Base-by-base conservation (phyloP, 2,113 vertebrate species). In the Cyphomyrus plagiostoma region DNA sequence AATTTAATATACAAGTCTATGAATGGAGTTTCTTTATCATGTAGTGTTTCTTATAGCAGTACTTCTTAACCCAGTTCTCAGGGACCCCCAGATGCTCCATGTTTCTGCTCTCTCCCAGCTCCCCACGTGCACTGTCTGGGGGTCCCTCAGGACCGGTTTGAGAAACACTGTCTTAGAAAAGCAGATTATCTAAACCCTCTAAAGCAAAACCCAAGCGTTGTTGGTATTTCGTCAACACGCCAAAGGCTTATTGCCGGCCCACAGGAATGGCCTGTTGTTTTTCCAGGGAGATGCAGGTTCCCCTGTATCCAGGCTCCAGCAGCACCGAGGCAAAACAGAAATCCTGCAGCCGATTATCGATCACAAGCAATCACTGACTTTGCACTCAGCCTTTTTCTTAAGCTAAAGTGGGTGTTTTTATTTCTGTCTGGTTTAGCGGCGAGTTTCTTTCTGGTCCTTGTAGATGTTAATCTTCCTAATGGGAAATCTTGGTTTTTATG, bases 381-480 rank as follows among this genome's bases (percentile, higher is more conserved):
- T 87, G 50, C 85, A 35, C 53, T 87, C 85, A 30, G 6, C 26
- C 49, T 0, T 39, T 87, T 53, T 87, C 49, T 53, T 39, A 17
- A 13, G n/a, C 49, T 30, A 53, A 52, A 53, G n/a, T 46, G 50
- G 85, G 26, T 26, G 13, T 35, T 35, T 53, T 56, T 87, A 19
- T 87, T 87, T 56, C 50, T 17, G 23, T 84, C 13, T 35, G 23
- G 84, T 26, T 53, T 56, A 48, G 49, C 50, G 50, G 80, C 19
- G 21, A n/a, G 17, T 89, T 56, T 85, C 23, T 48, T 52, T 89
- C 2, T 10, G 62, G 58, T 66, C 56, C 82, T 90, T 91, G 89
- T 89, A 88, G 89, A 91, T 92, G 92, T 88, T 89, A 90, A 90
- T 92, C 92, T 90, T 58, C 74, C 89, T 91, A 90, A 92, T 42